phyloP scores from a whole-genome alignment of 1,140 invertebrate species.

The Melitaea cinxia region DNA sequence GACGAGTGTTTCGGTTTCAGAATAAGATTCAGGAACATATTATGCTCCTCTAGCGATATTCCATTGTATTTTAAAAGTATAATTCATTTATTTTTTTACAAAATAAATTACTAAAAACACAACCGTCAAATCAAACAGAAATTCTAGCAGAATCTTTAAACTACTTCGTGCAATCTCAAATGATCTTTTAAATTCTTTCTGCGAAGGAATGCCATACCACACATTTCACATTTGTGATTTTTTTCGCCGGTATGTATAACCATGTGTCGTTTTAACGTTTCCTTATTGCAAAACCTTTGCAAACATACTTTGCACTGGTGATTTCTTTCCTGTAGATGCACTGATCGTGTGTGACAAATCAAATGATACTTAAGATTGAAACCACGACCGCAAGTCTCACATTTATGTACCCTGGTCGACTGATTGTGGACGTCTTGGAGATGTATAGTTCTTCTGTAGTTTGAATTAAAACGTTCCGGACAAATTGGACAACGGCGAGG shows the following conservation, averaged over 20 bases:
- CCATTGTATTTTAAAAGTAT: no score
- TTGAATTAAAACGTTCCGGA: constrained; percentile 72
- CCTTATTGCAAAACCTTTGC: constrained; percentile 79
- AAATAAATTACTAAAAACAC: background rate
- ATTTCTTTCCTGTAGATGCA: constrained; percentile 72
- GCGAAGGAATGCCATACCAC: constrained; percentile 84
- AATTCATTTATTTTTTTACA: no score
- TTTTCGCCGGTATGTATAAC: constrained; percentile 87
- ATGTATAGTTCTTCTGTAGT: constrained; percentile 70
- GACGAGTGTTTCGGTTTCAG: no score
- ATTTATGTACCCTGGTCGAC: constrained; percentile 74
- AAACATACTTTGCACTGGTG: constrained; percentile 72
- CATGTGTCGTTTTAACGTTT: constrained; percentile 75
- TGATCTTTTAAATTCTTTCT: constrained; percentile 72
- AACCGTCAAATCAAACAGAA: background rate
- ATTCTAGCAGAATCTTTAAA: constrained; percentile 2
- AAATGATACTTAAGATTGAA: constrained; percentile 75
- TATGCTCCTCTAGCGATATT: no score
- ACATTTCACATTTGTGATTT: constrained; percentile 86
- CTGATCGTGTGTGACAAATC: constrained; percentile 68
- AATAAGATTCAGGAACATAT: no score
- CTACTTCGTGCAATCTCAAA: constrained; percentile 60
- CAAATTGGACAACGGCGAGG: constrained; percentile 70
- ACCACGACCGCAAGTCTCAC: constrained; percentile 64
- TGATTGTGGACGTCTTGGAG: constrained; percentile 73